Evolutionary conservation across 2,797 vertebrate genomes (phyloP).

Genomic region (Rhinichthys osculus): DNA sequence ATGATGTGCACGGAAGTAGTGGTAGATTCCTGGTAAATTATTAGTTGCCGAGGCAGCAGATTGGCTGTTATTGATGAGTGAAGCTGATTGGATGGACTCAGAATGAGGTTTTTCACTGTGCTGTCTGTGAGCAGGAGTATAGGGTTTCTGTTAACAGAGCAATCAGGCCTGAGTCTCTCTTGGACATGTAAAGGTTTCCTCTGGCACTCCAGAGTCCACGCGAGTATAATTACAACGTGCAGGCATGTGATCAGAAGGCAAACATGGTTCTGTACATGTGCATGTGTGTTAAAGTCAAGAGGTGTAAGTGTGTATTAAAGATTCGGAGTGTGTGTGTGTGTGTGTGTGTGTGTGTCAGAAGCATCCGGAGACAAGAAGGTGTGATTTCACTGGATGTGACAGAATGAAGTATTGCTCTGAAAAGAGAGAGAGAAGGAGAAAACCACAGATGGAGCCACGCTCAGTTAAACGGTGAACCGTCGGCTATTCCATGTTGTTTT

Average conservation of each 20-base stretch:
- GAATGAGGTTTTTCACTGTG: conserved; percentile 23
- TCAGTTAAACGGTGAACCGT: conserved; percentile 24
- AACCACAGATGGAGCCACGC: conserved; percentile 34
- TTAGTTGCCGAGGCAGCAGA: conserved; percentile 16
- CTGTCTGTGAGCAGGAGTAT: conserved; percentile 34
- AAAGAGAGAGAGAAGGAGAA: not conserved
- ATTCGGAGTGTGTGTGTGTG: conserved; percentile 16
- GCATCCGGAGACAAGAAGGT: conserved; percentile 50
- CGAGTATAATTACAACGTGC: conserved; percentile 8
- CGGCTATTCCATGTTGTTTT: not conserved
- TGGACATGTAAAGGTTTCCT: conserved; percentile 23
- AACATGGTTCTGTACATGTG: conserved; percentile 6
- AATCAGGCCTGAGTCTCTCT: conserved; percentile 12
- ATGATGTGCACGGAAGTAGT: not conserved
- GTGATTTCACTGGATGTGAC: conserved; percentile 43
- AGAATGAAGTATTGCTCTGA: conserved; percentile 26
- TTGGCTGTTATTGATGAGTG: conserved; percentile 31
- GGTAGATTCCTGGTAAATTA: not conserved
- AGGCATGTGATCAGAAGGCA: conserved; percentile 12
- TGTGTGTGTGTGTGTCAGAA: conserved; percentile 36
- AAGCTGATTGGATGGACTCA: conserved; percentile 33
- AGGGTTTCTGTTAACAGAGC: conserved; percentile 29
- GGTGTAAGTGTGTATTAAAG: not conserved
- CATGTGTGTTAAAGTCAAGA: not conserved
- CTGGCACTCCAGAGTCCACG: not conserved